Evolutionary conservation across 2,113 vertebrate species (phyloP), one percentile per base, ranked within the genome.

Genomic region (Peromyscus leucopus): DNA sequence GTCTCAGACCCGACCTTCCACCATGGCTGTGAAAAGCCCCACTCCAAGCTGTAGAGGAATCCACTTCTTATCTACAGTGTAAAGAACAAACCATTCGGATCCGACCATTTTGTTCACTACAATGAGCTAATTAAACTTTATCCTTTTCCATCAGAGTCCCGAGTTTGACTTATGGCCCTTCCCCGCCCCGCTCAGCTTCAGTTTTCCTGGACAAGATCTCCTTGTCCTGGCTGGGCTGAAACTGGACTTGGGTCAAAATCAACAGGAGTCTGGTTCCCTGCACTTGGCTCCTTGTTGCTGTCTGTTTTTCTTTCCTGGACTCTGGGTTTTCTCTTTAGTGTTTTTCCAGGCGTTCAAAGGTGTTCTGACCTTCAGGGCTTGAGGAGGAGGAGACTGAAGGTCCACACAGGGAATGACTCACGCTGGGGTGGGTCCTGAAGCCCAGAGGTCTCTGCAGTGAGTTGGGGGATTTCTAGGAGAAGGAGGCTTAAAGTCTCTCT

Each of bases 261-360:
- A 92, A 91, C 83, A 87, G 74, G 74, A 89, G 71, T 55, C 82
- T 51, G 46, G 13, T 79, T 78, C 59, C 42, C 22, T 78, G 91
- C 22, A 10, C 84, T 86, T 63, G 82, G 24, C 48, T 94, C 36
- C 9, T 3, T 67, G 82, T 86, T 21, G 22, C n/a, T 90, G 89
- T 91, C 28, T 93, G 89, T 83, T 96, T 94, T 93, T 72, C 74
- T 94, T 91, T 75, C 61, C 61, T 83, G 93, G 48, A 55, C 28
- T 74, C 91, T 82, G 78, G 88, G 94, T 76, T 93, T 95, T 94
- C 42, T 72, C n/a, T 72, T 13, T 57, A 42, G 82, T 89, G 83
- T 79, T 96, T 91, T 90, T 39, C 95, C 89, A 84, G 93, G 17
- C 67, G 26, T 78, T 93, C 69, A 90, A 90, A 51, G 46, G 79